These are phyloP conservation scores for Ophioderma brevispina DNA, from an alignment of 35 echinoderm and acorn worm genomes.

Conservation along the genomic window DNA sequence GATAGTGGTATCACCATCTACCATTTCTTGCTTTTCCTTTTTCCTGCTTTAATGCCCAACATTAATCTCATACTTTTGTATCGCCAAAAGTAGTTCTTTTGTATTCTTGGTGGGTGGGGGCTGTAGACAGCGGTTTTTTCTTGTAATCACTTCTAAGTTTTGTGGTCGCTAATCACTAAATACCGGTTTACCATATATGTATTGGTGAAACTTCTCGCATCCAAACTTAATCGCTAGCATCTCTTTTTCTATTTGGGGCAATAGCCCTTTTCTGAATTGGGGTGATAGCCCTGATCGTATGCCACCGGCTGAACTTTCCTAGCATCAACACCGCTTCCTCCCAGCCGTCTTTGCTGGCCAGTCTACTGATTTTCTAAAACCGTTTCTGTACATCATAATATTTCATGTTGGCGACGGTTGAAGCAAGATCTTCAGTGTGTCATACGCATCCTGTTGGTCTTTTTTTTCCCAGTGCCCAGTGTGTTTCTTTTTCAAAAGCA, in stretches of 20 bases:
- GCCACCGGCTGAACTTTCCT: conserved; percentile 49
- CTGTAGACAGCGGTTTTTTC: conserved; percentile 48
- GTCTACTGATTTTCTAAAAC: conserved; percentile 39
- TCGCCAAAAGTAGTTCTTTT: conserved; percentile 31
- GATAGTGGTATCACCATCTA: conserved; percentile 24
- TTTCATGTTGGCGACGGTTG: conserved; percentile 23
- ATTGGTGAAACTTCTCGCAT: conserved; percentile 65
- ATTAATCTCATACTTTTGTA: conserved; percentile 61
- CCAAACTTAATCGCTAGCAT: conserved; percentile 68
- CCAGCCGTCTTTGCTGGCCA: conserved; percentile 40
- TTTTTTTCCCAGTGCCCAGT: conserved; percentile 13
- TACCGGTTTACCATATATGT: conserved; percentile 48
- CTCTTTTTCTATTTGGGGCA: conserved; percentile 61
- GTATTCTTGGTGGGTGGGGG: conserved; percentile 50
- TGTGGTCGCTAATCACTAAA: conserved; percentile 57
- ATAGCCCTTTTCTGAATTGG: conserved; percentile 35
- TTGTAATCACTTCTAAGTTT: conserved; percentile 60
- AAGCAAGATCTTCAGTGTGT: conserved; percentile 16
- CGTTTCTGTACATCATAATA: conserved; percentile 54
- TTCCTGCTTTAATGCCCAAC: conserved; percentile 48
- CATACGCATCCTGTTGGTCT: background rate
- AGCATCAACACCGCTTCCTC: conserved; percentile 35
- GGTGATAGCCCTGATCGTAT: conserved; percentile 47
- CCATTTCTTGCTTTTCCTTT: conserved; percentile 35
- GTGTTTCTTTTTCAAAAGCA: conserved; percentile 14